Evolutionary conservation across 2,888 invertebrate genomes (phyloP).

Genomic region (Carpatolechia fugitivella): DNA sequence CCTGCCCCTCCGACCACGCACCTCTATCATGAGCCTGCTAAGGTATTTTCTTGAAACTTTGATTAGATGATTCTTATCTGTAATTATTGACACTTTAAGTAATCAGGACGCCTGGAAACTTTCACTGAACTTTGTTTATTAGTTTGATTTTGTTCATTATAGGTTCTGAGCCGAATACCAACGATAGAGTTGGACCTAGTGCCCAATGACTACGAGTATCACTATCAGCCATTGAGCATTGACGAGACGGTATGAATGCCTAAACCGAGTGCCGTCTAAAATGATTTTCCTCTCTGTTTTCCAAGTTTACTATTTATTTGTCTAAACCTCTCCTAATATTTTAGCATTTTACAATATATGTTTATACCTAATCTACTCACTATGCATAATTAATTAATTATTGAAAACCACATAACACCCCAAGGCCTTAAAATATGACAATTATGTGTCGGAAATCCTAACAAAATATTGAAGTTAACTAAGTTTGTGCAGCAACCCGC

Average conservation of each 20-base stretch:
- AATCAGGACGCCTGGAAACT: neutral
- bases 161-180: conserved; percentile 12
- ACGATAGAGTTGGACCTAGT: conserved; percentile 12
- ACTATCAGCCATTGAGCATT: conserved; percentile 15
- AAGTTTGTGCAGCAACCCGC: neutral
- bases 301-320: neutral
- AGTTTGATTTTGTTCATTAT: neutral
- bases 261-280: neutral
- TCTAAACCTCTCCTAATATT: neutral
- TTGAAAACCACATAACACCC: too few species aligned
- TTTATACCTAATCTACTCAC: too few species aligned
- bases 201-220: conserved; percentile 9
- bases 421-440: too few species aligned
- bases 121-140: neutral
- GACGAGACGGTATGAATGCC: conserved; percentile 12
- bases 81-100: neutral
- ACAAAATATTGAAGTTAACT: neutral
- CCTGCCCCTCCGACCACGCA: conserved; percentile 78
- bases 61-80: neutral
- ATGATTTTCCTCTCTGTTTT: neutral
- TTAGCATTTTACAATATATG: too few species aligned
- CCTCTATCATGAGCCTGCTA: conserved; percentile 69
- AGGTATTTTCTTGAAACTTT: conserved; percentile 40
- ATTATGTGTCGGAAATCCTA: too few species aligned
- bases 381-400: too few species aligned